Percentiles rank a stretch among this genome's conserved stretches.
Conservation (phyloP, 2,888 invertebrate species). For the Drosophila gaucha region DNA sequence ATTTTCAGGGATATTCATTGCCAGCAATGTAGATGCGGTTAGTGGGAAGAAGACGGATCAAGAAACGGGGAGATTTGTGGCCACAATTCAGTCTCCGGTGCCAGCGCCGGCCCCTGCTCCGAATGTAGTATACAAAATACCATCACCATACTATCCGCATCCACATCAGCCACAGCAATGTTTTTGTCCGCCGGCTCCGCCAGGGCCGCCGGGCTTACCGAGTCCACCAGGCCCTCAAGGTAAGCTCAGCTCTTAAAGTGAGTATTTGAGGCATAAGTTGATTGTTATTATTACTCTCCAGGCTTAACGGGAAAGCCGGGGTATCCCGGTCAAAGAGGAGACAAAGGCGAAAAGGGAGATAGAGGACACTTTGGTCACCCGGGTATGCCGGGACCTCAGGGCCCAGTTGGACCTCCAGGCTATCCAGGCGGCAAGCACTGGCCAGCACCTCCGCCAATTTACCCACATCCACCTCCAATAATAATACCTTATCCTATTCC, state of each 20-base stretch:
- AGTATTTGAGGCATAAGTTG: background rate
- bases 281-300: background rate
- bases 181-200: conserved; percentile 44
- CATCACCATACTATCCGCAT: conserved; percentile 44
- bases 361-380: conserved; percentile 38
- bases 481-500: conserved; percentile 46
- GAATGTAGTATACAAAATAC: conserved; percentile 48
- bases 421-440: conserved; percentile 19
- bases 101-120: conserved; percentile 35
- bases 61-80: conserved; percentile 50
- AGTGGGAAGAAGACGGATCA: conserved; percentile 20
- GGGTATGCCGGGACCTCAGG: conserved; percentile 34
- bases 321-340: conserved; percentile 37
- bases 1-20: conserved; percentile 13
- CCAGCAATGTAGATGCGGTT: conserved; percentile 1
- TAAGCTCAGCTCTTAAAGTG: background rate
- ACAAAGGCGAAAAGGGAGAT: conserved; percentile 47
- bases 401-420: conserved; percentile 47
- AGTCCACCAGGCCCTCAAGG: conserved; percentile 31
- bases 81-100: conserved; percentile 34
- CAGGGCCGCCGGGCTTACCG: conserved; percentile 48
- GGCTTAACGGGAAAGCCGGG: conserved; percentile 33
- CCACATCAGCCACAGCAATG: conserved; percentile 35
- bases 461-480: conserved; percentile 35
- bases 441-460: conserved; percentile 29